phyloP scores from a whole-genome alignment of 2,888 invertebrate genomes.

The Tyria jacobaeae region DNA sequence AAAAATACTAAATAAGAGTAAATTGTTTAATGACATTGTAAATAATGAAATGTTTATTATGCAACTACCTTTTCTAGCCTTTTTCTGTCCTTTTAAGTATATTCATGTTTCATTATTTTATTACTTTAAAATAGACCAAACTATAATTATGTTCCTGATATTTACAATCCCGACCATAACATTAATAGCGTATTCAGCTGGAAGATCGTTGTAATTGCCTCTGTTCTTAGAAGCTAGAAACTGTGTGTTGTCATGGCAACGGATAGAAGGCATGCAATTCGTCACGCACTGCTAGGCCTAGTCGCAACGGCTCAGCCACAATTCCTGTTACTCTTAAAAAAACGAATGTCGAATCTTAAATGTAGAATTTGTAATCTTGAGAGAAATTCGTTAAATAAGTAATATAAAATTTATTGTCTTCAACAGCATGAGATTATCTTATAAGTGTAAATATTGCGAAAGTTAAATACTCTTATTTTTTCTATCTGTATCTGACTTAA shows the following conservation, averaged over 20 bases:
- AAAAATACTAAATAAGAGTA: not conserved
- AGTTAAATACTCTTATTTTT: not conserved
- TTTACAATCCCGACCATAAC: conserved; percentile 13
- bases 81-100: not conserved
- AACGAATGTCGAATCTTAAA: not conserved
- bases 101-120: not conserved
- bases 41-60: not conserved
- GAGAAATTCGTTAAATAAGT: not conserved
- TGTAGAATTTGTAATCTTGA: not conserved
- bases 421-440: not conserved
- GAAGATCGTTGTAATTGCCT: conserved; percentile 36
- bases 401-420: not conserved
- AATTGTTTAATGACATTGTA: not conserved
- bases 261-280: conserved; percentile 61
- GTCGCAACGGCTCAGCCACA: conserved; percentile 37
- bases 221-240: conserved; percentile 59
- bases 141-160: conserved; percentile 19
- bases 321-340: conserved; percentile 23
- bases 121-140: conserved; percentile 14
- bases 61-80: not conserved
- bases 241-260: conserved; percentile 64
- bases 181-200: conserved; percentile 14
- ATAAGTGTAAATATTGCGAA: not conserved
- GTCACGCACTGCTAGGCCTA: conserved; percentile 64
- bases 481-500: not conserved